These are phyloP conservation scores for Dendrocincla fuliginosa DNA, from an alignment of 2,797 vertebrate species.

Conservation along the genomic window DNA sequence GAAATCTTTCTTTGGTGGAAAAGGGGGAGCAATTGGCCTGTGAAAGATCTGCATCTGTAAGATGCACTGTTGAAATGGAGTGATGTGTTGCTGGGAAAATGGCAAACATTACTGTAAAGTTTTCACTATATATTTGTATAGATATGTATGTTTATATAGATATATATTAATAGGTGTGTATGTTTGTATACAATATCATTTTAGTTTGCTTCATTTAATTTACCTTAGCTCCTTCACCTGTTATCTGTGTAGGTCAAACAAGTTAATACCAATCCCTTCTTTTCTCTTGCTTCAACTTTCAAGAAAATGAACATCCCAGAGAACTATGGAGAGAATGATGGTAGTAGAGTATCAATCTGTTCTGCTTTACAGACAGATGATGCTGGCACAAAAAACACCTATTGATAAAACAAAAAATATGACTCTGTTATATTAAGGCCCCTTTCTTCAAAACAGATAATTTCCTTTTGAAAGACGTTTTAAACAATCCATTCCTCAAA, in stretches of 20 bases:
- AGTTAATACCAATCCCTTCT: not conserved
- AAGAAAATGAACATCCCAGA: not conserved
- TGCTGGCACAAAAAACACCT: not conserved
- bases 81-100: not conserved
- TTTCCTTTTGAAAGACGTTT: not conserved
- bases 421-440: not conserved
- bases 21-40: fast-evolving
- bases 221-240: not conserved
- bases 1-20: not conserved
- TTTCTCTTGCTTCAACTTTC: not conserved
- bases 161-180: not conserved
- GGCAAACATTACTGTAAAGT: not conserved
- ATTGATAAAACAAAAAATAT: not conserved
- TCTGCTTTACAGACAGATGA: not conserved
- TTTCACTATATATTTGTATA: not conserved
- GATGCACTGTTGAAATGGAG: not conserved
- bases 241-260: not conserved
- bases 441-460: not conserved
- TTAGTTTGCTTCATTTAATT: not conserved
- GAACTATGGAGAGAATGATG: not conserved
- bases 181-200: fast-evolving
- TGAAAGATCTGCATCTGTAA: not conserved
- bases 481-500: not conserved
- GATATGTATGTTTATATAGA: not conserved
- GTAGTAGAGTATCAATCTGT: not conserved